Evolutionary conservation across 2,888 invertebrate genomes (phyloP).

Genomic region (Xanthorhoe spadicearia): DNA sequence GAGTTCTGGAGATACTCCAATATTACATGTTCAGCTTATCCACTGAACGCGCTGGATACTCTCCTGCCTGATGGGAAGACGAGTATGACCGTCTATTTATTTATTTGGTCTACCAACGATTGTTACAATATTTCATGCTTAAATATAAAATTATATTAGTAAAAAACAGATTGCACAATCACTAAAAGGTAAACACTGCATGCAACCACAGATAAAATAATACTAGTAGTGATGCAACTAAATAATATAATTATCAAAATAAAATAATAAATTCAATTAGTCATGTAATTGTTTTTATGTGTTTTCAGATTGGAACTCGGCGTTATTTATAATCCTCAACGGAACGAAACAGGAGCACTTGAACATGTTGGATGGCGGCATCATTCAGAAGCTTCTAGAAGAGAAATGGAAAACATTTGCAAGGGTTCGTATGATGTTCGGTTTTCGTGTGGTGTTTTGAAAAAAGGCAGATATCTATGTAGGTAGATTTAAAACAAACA

Average conservation of each 20-base stretch:
- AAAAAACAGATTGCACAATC: too few relatives aligned
- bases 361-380: slow-evolving; percentile 99
- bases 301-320: slow-evolving; percentile 97
- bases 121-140: too few relatives aligned
- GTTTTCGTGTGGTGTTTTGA: too few relatives aligned
- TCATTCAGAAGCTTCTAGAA: slow-evolving; percentile 97
- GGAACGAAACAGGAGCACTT: slow-evolving; percentile 99
- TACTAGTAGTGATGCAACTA: too few relatives aligned
- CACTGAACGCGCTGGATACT: slow-evolving; percentile 97
- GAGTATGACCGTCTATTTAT: slow-evolving; percentile 85
- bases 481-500: too few relatives aligned
- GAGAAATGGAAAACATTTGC: slow-evolving; percentile 99
- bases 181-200: too few relatives aligned
- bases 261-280: not conserved
- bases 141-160: too few relatives aligned
- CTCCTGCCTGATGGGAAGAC: slow-evolving; percentile 97
- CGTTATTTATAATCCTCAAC: slow-evolving; percentile 98
- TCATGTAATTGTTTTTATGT: not conserved
- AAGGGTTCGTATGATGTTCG: slow-evolving; percentile 85
- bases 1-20: slow-evolving; percentile 99
- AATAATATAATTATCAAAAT: too few relatives aligned
- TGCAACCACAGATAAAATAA: too few relatives aligned
- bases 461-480: too few relatives aligned
- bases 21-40: slow-evolving; percentile 99
- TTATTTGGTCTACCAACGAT: too few relatives aligned